Base-by-base conservation (phyloP, 2,797 vertebrate genomes). In the Lagodon rhomboides region DNA sequence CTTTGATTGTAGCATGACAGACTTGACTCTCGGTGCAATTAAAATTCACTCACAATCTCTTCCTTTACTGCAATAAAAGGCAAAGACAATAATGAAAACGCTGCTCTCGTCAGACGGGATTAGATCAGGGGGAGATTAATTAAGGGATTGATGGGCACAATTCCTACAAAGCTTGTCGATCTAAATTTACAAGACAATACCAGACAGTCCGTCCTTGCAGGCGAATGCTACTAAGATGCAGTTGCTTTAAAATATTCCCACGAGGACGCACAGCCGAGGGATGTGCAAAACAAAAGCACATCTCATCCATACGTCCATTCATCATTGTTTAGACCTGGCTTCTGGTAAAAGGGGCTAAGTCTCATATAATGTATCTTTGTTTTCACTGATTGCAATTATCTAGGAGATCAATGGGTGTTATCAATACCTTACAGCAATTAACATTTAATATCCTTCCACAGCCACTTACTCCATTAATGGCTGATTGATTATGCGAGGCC, bases 361-460 rank as follows among this genome's bases (percentile, higher is more conserved):
- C 89, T 89, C 80, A 83, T 88, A 92, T 91, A 94, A 93, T 94
- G 85, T 91, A 93, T 95, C 93, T 95, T 92, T 95, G 93, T 95
- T 95, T 95, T 93, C 88, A 86, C 94, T 92, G 90, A 94, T 95
- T 94, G 93, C 92, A 95, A 94, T 95, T 95, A 94, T 93, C 90
- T 75, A 43, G 79, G 62, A 84, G 91, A 94, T 96, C 94, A 93
- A 95, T 95, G 84, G 69, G 56, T 79, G 88, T 90, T 94, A 94
- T 96, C 94, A 86, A 96, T 96, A 94, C 90, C 93, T 92, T 93
- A 94, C 94, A 95, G 94, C 95, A 95, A 96, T 96, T 96, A 95
- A 95, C 95, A 96, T 96, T 95, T 95, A 95, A 96, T 96, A 96
- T 95, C 95, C 93, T 93, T 95, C 91, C 93, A 94, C 93, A 95